Base-by-base conservation (phyloP, 1,140 invertebrate species). In the Lasaia peninsularis region DNA sequence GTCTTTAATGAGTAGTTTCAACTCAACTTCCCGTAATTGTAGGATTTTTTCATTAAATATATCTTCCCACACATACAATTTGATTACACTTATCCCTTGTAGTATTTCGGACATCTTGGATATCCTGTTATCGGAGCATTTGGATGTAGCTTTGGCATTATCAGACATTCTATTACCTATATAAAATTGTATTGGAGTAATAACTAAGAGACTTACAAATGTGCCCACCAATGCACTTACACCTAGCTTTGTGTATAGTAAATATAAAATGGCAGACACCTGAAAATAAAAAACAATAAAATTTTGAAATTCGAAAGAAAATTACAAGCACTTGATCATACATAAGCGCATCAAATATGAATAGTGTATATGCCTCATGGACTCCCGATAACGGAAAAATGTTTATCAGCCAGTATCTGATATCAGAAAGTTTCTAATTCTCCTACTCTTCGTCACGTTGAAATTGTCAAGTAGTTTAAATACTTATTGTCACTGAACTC, bases 31-130 rank as follows among this genome's bases (percentile, higher is more conserved):
- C 54, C 96, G 89, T 1, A 93, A 89, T 40, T 88, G 80, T 51
- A 91, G 81, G 65, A 97, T 93, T 68, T 92, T 92, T 58, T 93
- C 82, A 14, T 92, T 88, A 72, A 95, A 96, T 1, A 93, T 86
- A 33, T 91, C 89, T 83, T 97, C 96, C 96, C 95, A 97, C 10
- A 94, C 94, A 73, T 94, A 93, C 2, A 97, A 86, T 73, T 97
- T 97, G 9, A 97, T 92, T 2, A 96, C 89, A 79, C 94, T 93
- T 12, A 97, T 96, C 5, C 95, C 95, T 75, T 96, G 93, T 24
- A 97, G 83, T 49, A 95, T 91, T 86, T 97, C 96, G 58, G 94
- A 95, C 34, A 95, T 93, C 75, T 93, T 92, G 48, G 93, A 92
- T 33, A 97, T 84, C 32, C 96, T 90, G 61, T 93, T 92, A 76